phyloP scores from a whole-genome alignment of 2,113 vertebrate species.

The Myxocyprinus asiaticus region DNA sequence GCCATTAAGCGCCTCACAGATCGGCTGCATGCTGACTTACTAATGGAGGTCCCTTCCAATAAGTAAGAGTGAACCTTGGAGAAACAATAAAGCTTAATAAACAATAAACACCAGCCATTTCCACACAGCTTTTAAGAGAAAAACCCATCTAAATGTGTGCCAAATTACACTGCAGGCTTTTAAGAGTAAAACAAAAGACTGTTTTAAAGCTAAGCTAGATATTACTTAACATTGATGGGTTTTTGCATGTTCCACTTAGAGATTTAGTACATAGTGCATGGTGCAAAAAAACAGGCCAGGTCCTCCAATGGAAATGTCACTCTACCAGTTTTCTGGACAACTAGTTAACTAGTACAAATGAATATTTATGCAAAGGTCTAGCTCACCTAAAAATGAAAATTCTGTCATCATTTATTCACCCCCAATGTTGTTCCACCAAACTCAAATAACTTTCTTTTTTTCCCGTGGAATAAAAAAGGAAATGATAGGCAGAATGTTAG shows the following conservation, averaged over 20 bases:
- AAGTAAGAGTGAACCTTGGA: slow-evolving; percentile 6
- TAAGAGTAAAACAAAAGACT: background rate
- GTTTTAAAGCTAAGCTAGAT: background rate
- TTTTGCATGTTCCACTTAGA: background rate
- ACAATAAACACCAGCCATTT: slow-evolving; percentile 29
- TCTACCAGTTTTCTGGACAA: too few relatives aligned
- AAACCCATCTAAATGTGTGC: background rate
- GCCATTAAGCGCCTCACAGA: slow-evolving; percentile 19
- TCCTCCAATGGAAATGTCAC: too few relatives aligned
- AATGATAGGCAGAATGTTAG: too few relatives aligned
- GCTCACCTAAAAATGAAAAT: too few relatives aligned
- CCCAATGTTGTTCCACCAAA: too few relatives aligned
- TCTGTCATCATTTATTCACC: too few relatives aligned
- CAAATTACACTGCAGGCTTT: background rate
- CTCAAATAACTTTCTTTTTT: too few relatives aligned
- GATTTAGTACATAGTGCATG: background rate
- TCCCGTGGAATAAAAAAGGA: too few relatives aligned
- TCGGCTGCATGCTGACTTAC: slow-evolving; percentile 18
- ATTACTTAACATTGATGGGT: background rate
- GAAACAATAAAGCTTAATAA: slow-evolving; percentile 35
- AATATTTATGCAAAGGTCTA: too few relatives aligned
- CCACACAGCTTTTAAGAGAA: slow-evolving; percentile 19
- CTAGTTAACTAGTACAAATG: too few relatives aligned
- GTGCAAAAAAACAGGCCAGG: background rate
- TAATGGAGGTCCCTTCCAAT: slow-evolving; percentile 33